These are phyloP conservation scores for Stichodactyla mertensii DNA, from an alignment of 64 coral and sea anemone species.

Conservation along the genomic window DNA sequence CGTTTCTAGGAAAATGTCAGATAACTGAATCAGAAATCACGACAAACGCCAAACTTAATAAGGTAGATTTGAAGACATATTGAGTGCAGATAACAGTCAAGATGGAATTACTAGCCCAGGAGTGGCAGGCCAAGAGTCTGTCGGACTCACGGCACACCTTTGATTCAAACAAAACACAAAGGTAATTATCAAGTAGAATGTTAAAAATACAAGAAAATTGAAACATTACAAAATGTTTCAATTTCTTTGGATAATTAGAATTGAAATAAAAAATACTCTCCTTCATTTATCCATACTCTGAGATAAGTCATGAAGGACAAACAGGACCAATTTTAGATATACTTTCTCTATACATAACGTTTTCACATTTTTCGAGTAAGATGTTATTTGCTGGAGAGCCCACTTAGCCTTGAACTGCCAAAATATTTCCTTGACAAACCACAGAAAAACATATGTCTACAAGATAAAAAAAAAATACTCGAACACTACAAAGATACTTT, in stretches of 20 bases:
- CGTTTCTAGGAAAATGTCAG: background rate
- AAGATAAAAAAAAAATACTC: background rate
- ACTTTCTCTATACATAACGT: background rate
- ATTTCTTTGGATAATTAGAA: background rate
- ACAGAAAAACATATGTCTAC: background rate
- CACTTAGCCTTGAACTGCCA: conserved; percentile 9
- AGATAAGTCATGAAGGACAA: background rate
- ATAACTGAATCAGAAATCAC: background rate
- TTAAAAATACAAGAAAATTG: background rate
- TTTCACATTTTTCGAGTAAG: background rate
- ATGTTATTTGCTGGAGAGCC: background rate
- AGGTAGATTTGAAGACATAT: background rate
- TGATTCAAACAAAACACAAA: background rate
- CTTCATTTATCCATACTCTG: background rate
- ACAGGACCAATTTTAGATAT: no score
- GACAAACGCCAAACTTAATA: background rate
- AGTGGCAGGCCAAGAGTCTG: background rate
- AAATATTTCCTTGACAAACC: background rate
- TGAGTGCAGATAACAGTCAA: background rate
- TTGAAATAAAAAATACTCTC: background rate
- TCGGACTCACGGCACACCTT: background rate
- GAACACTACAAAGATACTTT: background rate
- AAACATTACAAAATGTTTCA: background rate
- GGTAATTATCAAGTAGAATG: background rate
- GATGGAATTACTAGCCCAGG: background rate